phyloP scores from a whole-genome alignment of 2,113 vertebrate genomes.

The Pao palembangensis region DNA sequence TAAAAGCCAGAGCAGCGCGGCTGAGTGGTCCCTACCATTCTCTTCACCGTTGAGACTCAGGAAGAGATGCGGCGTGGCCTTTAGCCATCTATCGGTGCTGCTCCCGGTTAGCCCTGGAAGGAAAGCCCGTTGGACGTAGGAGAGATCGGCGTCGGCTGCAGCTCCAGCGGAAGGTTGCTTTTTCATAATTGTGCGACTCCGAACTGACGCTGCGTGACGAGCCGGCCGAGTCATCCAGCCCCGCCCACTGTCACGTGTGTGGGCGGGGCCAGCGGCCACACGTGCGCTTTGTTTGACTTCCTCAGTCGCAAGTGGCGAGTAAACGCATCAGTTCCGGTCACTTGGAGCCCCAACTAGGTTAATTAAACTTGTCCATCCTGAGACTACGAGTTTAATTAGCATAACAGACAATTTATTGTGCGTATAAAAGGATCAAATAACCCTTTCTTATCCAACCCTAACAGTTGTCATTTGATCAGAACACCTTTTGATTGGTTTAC shows the following conservation, averaged over 20 bases:
- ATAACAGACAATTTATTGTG: too few relatives aligned
- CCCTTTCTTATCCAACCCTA: too few relatives aligned
- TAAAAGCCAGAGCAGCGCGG: slow-evolving; percentile 3
- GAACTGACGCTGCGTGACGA: slow-evolving; percentile 81
- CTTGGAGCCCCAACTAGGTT: too few relatives aligned
- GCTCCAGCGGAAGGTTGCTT: slow-evolving; percentile 84
- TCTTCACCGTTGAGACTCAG: slow-evolving; percentile 85
- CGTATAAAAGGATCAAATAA: too few relatives aligned
- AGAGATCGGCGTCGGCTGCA: slow-evolving; percentile 80
- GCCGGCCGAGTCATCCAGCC: slow-evolving; percentile 72
- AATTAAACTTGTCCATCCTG: slow-evolving; percentile 2
- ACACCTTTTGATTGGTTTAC: too few relatives aligned
- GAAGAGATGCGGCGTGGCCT: slow-evolving; percentile 80
- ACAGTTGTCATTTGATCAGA: too few relatives aligned
- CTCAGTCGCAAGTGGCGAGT: not conserved
- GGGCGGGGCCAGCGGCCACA: slow-evolving; percentile 59
- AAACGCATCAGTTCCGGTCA: not conserved
- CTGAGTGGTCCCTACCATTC: slow-evolving; percentile 77
- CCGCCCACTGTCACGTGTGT: slow-evolving; percentile 68
- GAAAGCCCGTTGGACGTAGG: slow-evolving; percentile 75
- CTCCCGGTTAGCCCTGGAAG: slow-evolving; percentile 74
- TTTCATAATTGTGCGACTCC: slow-evolving; percentile 91
- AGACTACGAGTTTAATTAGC: too few relatives aligned
- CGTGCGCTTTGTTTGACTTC: slow-evolving; percentile 56
- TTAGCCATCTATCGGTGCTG: slow-evolving; percentile 86